phyloP scores from a whole-genome alignment of 2,113 vertebrate genomes.

The Oriolus oriolus region DNA sequence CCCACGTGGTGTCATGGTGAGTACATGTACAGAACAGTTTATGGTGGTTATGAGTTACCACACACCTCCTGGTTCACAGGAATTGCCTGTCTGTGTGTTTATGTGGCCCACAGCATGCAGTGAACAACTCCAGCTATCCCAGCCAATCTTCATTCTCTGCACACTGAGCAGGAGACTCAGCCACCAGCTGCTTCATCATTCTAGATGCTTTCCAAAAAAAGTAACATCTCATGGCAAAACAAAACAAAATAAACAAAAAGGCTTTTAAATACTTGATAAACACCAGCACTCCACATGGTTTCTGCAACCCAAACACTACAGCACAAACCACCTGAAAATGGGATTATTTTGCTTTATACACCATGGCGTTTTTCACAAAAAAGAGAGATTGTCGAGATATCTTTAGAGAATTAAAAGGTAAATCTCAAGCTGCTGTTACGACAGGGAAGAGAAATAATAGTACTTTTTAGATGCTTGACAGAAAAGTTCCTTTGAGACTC shows the following conservation, averaged over 20 bases:
- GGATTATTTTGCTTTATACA: neutral
- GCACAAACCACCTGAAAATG: neutral
- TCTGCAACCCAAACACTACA: neutral
- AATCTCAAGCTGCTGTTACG: neutral
- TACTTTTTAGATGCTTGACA: neutral
- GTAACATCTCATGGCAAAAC: neutral
- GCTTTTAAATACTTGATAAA: neutral
- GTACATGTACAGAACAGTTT: accelerated
- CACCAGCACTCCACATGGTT: neutral
- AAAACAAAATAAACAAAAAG: neutral
- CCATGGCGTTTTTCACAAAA: neutral
- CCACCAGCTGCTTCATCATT: neutral
- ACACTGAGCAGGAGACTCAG: neutral
- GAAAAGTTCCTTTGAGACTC: slow-evolving; percentile 39
- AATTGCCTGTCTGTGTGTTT: neutral
- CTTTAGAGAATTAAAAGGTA: neutral
- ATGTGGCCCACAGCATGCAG: neutral
- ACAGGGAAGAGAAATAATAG: neutral
- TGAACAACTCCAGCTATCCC: neutral
- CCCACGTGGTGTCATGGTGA: accelerated
- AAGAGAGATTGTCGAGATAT: neutral
- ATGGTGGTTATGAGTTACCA: neutral
- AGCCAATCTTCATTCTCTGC: neutral
- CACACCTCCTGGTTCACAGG: neutral
- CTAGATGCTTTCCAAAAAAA: neutral